These are phyloP conservation scores for Oryzias celebensis DNA, from an alignment of 2,113 vertebrate genomes.

Conservation along the genomic window DNA sequence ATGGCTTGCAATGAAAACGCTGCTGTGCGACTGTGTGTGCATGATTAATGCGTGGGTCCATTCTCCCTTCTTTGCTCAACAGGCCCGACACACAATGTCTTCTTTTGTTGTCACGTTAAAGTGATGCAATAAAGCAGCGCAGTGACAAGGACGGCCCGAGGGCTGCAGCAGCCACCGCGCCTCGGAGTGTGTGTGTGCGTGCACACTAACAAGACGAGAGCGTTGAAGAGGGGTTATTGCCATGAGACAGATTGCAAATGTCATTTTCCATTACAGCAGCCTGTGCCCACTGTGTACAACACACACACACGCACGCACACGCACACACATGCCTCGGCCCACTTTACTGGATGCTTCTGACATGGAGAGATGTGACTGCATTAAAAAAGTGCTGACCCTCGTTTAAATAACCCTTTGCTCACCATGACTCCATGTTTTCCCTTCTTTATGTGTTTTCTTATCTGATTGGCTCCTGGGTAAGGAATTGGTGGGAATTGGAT, in stretches of 20 bases:
- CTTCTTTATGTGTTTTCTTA: background rate
- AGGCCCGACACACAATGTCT: constrained; percentile 65
- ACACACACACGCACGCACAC: constrained; percentile 34
- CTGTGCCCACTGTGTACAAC: constrained; percentile 48
- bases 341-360: constrained; percentile 74
- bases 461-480: constrained; percentile 23
- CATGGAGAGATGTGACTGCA: constrained; percentile 60
- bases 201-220: constrained; percentile 54
- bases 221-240: constrained; percentile 76
- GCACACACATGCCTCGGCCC: constrained; percentile 67
- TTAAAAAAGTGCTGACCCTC: constrained; percentile 44
- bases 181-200: background rate
- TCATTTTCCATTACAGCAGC: constrained; percentile 80
- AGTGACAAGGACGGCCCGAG: constrained; percentile 68
- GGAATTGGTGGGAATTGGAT: constrained; percentile 8
- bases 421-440: constrained; percentile 2
- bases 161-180: constrained; percentile 58
- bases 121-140: constrained; percentile 79
- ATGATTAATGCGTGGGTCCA: constrained; percentile 71
- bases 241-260: constrained; percentile 83
- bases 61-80: constrained; percentile 40
- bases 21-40: constrained; percentile 3
- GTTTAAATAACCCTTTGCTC: constrained; percentile 51
- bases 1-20: constrained; percentile 54
- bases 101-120: constrained; percentile 80